Evolutionary conservation across 2,888 invertebrate species (phyloP).

Genomic region (Nezara viridula): DNA sequence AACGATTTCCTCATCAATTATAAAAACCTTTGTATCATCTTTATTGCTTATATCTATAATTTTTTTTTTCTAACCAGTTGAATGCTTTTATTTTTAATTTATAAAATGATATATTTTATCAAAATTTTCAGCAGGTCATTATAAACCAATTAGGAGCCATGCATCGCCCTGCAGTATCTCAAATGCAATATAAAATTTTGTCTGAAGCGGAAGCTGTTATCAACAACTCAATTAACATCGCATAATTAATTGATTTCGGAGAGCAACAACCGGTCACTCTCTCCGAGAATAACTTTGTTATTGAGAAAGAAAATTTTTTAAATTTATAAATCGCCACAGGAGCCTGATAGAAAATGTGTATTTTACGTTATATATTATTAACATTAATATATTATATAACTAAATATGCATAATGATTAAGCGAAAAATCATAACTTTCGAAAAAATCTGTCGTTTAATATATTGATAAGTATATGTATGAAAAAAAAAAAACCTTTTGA

Average conservation of each 20-base stretch:
- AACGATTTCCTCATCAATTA: no score
- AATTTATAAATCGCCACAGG: not conserved
- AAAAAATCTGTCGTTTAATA: no score
- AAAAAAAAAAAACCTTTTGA: no score
- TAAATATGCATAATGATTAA: no score
- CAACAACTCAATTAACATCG: not conserved
- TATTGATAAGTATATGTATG: no score
- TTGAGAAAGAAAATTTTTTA: not conserved
- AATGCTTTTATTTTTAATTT: not conserved
- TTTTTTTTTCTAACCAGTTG: not conserved
- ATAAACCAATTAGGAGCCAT: not conserved
- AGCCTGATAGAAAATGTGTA: not conserved
- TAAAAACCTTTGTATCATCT: no score
- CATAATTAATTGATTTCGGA: not conserved
- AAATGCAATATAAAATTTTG: not conserved
- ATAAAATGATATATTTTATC: not conserved
- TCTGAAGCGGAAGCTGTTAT: not conserved
- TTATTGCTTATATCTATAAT: no score
- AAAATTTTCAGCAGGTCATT: not conserved
- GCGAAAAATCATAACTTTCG: no score
- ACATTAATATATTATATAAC: no score
- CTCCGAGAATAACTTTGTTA: not conserved
- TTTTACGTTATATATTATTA: no score
- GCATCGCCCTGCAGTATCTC: not conserved
- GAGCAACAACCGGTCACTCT: conserved; percentile 2